Evolutionary conservation across 2,888 invertebrate species (phyloP), one percentile per base, ranked within the genome.

Genomic region (Limnephilus rhombicus): DNA sequence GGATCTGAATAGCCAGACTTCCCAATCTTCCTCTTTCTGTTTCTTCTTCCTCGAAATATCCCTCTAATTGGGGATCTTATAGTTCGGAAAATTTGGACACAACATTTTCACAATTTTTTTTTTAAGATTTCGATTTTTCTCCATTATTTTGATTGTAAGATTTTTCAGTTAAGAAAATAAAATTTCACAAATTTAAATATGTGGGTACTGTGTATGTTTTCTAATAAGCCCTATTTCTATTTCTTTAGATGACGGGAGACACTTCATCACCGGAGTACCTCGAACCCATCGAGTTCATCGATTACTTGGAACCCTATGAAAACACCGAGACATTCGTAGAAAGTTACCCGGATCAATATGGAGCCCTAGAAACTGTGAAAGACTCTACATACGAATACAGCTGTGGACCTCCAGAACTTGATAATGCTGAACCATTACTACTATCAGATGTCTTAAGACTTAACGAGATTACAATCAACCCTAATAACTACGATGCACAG

Each of bases 361-460:
- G 87, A 7, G 80, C 81, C 81, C n/a, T 80, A 31, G 92, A 86
- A 68, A 89, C 80, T 15, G 86, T 86, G 18, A 87, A 92, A 7
- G 83, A 45, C 12, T 34, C 53, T 18, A 11, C 45, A 24, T 41
- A 80, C 12, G 82, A 88, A n/a, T 90, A 49, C 68, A 68, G 85
- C 31, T 85, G 31, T 15, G 49, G 90, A 82, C 83, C 34, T 9
- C 45, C 7, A n/a, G 91, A 91, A 80, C 80, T 13, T 29, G 86
- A 85, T 24, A 86, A 24, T n/a, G 81, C 90, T 34, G 92, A 92
- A 31, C 45, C 91, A 9, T 80, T 92, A 12, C 53, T 89, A 2
- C 85, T 93, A 11, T 93, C 93, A 5, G 93, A 93, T 80, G 91
- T 93, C n/a, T 81, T 93, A 81, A 91, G 90, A n/a, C 83, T 92